Evolutionary conservation across 2,888 invertebrate genomes (phyloP).

Genomic region (Boloria selene): DNA sequence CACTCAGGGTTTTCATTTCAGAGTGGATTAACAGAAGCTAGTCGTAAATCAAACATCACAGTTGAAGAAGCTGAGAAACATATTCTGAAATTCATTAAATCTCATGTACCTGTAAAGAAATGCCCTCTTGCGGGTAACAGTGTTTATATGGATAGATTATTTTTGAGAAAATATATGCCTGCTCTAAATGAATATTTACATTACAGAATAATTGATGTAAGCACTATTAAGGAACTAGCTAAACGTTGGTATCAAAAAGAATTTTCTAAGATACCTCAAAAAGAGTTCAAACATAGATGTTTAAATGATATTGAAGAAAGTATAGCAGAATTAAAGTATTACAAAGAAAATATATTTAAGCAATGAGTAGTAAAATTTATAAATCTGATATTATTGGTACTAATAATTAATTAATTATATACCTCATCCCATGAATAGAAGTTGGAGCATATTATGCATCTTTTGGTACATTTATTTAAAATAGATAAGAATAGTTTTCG

Average conservation of each 20-base stretch:
- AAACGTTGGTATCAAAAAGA: constrained; percentile 88
- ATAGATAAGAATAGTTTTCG: too few relatives aligned
- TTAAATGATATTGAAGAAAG: constrained; percentile 94
- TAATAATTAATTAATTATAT: too few relatives aligned
- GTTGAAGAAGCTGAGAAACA: constrained; percentile 86
- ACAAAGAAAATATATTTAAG: constrained; percentile 84
- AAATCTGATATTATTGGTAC: too few relatives aligned
- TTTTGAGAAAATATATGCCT: constrained; percentile 93
- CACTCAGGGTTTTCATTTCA: constrained; percentile 62
- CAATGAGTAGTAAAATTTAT: neutral
- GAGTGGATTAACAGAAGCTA: constrained; percentile 91
- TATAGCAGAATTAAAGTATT: constrained; percentile 91
- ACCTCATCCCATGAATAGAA: too few relatives aligned
- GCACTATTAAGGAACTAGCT: constrained; percentile 92
- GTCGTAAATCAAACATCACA: constrained; percentile 85
- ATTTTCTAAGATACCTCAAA: constrained; percentile 81
- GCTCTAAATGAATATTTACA: constrained; percentile 89
- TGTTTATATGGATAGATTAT: constrained; percentile 92
- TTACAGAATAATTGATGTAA: constrained; percentile 96
- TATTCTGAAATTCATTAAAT: constrained; percentile 87
- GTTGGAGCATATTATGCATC: too few relatives aligned
- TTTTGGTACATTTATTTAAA: too few relatives aligned
- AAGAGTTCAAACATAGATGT: constrained; percentile 87
- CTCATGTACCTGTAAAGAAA: constrained; percentile 78
- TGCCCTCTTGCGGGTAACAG: constrained; percentile 94